These are phyloP conservation scores for Anas acuta DNA, from an alignment of 2,797 vertebrate species.

Conservation along the genomic window DNA sequence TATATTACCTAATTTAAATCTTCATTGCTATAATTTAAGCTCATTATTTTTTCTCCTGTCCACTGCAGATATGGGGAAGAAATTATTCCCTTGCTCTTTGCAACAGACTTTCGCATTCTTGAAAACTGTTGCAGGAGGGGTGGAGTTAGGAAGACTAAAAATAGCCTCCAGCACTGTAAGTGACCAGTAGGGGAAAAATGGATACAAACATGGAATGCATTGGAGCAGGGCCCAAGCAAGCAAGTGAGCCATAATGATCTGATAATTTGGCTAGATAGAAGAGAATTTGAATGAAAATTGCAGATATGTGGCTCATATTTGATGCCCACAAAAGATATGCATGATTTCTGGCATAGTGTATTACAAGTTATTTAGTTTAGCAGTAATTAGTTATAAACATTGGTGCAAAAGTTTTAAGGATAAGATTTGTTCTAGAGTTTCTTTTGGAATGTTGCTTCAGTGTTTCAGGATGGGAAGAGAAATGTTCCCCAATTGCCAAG, in stretches of 20 bases:
- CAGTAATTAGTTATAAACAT: constrained; percentile 28
- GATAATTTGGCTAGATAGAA: constrained; percentile 60
- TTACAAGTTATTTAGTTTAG: constrained; percentile 31
- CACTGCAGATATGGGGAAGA: neutral
- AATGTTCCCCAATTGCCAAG: neutral
- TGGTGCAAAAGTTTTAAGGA: neutral
- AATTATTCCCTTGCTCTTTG: neutral
- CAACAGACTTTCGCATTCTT: neutral
- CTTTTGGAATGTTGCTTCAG: neutral
- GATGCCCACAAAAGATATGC: neutral
- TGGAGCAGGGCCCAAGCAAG: constrained; percentile 43
- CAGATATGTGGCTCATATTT: constrained; percentile 27
- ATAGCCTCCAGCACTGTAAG: neutral
- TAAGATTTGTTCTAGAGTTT: neutral
- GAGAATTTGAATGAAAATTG: constrained; percentile 38
- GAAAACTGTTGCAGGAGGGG: neutral
- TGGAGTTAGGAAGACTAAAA: constrained; percentile 13
- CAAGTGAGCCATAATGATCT: constrained; percentile 1
- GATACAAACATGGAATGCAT: neutral
- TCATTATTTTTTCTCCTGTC: neutral
- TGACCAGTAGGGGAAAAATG: constrained; percentile 25
- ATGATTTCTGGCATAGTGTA: constrained; percentile 18
- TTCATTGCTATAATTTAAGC: neutral
- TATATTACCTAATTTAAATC: neutral
- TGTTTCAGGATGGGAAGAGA: neutral